These are phyloP conservation scores for Tipula helvola DNA, from an alignment of 2,888 invertebrate species.

Conservation along the genomic window DNA sequence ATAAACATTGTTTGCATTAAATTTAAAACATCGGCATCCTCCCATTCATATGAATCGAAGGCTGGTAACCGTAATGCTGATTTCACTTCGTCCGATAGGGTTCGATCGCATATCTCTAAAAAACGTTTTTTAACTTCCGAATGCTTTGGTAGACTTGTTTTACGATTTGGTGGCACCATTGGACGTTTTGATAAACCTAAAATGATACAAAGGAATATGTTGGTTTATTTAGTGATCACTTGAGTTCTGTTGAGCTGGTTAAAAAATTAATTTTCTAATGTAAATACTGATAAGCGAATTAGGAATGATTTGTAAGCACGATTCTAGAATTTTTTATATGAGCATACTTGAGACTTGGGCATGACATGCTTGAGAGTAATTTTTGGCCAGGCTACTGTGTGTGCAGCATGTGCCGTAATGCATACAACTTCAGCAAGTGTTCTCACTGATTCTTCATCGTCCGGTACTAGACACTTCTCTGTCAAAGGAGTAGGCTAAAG, in stretches of 20 bases:
- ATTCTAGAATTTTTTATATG: no score
- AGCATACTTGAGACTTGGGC: no score
- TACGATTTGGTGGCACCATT: conserved; percentile 34
- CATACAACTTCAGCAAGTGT: no score
- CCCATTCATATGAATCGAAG: conserved; percentile 73
- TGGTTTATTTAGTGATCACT: neutral
- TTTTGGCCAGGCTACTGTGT: no score
- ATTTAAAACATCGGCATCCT: conserved; percentile 65
- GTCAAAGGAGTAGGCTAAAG: no score
- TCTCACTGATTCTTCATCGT: no score
- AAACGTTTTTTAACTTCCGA: conserved; percentile 36
- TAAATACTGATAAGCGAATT: no score
- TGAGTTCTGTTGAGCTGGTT: neutral
- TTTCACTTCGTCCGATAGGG: conserved; percentile 35
- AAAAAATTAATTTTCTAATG: neutral
- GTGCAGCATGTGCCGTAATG: no score
- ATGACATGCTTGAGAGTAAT: no score
- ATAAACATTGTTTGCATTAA: conserved; percentile 71
- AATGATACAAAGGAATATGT: neutral
- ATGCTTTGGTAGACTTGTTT: conserved; percentile 38
- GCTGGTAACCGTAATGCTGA: conserved; percentile 37
- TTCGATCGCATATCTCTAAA: conserved; percentile 36
- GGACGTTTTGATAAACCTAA: conserved; percentile 35
- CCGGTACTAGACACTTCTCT: no score
- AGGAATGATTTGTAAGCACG: no score